These are phyloP conservation scores for Vidua chalybeata DNA, from an alignment of 2,113 vertebrate species.

Conservation along the genomic window DNA sequence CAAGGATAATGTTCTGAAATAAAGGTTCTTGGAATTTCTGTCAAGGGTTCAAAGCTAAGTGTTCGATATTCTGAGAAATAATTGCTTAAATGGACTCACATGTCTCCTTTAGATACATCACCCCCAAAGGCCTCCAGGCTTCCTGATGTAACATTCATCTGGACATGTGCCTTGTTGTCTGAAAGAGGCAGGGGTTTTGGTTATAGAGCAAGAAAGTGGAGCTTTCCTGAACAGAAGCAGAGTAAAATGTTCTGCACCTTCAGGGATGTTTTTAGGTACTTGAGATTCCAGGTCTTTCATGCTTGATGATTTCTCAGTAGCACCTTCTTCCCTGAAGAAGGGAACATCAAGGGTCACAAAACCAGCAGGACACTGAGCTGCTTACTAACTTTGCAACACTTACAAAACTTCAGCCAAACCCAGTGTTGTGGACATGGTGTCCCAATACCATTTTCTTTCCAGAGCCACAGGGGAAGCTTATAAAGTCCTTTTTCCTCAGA, in stretches of 20 bases:
- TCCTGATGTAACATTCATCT: conserved; percentile 77
- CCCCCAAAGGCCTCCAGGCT: conserved; percentile 86
- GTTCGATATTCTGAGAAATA: not conserved
- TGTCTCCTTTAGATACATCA: conserved; percentile 80
- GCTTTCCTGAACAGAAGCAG: not conserved
- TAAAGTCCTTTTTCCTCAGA: not conserved
- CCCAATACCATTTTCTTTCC: not conserved
- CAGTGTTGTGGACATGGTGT: accelerated
- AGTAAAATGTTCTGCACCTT: not conserved
- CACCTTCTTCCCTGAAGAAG: not conserved
- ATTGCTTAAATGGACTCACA: conserved; percentile 76
- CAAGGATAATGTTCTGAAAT: accelerated
- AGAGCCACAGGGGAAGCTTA: not conserved
- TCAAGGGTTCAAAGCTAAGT: not conserved
- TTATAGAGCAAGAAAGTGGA: not conserved
- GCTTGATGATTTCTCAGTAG: not conserved
- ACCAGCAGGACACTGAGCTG: not conserved
- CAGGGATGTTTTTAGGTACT: not conserved
- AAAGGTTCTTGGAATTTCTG: not conserved
- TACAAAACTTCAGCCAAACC: not conserved
- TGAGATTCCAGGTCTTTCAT: conserved; percentile 3
- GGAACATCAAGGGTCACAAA: not conserved
- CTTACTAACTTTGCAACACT: not conserved
- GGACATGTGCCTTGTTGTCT: conserved; percentile 69
- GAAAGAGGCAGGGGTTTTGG: not conserved